Conservation (phyloP, 2,888 invertebrate species). For the Chrysomela aeneicollis region DNA sequence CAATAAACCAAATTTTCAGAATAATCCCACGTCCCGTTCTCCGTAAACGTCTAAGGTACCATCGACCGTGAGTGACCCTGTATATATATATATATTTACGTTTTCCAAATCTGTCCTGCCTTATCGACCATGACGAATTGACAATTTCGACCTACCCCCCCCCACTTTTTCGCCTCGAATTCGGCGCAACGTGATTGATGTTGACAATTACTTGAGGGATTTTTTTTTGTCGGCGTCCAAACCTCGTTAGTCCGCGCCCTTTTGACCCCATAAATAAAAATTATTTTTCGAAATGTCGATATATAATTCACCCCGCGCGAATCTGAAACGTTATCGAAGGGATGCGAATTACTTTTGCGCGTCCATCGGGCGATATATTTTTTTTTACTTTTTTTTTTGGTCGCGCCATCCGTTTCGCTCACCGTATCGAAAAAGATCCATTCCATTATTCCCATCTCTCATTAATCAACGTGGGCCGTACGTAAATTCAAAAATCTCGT, state of each 20-base stretch:
- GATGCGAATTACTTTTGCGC: conserved; percentile 35
- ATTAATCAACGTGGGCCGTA: conserved; percentile 58
- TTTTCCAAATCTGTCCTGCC: background rate
- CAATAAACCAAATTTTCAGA: too few species aligned
- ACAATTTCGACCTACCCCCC: background rate
- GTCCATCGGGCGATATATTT: conserved; percentile 38
- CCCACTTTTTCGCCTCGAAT: background rate
- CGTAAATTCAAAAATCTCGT: conserved; percentile 60
- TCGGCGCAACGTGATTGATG: background rate
- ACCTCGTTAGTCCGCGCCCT: background rate
- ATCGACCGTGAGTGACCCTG: too few species aligned
- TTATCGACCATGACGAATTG: background rate
- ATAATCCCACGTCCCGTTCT: too few species aligned
- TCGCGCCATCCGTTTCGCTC: conserved; percentile 46
- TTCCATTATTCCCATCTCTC: conserved; percentile 56
- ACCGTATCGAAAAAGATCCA: conserved; percentile 59
- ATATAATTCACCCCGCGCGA: conserved; percentile 28
- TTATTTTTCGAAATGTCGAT: conserved; percentile 30
- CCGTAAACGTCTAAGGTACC: too few species aligned
- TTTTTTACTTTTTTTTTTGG: conserved; percentile 34
- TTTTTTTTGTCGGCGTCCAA: conserved; percentile 1
- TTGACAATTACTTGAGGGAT: conserved; percentile 5
- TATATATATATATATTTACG: background rate
- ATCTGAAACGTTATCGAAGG: conserved; percentile 32
- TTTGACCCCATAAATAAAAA: conserved; percentile 16